Base-by-base conservation (phyloP, 2,797 vertebrate genomes). In the Lagothrix lagotricha region DNA sequence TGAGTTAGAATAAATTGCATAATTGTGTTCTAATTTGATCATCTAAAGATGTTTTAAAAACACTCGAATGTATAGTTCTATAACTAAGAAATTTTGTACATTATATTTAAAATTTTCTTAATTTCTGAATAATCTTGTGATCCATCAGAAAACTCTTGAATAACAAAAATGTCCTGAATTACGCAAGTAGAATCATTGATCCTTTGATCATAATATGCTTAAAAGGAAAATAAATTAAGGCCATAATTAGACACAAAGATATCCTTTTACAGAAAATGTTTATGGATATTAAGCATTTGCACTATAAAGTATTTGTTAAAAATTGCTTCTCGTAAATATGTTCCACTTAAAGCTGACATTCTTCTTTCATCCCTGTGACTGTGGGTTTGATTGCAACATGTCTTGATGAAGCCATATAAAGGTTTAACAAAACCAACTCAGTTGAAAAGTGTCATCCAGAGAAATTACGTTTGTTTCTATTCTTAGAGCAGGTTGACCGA, bases 391-490 rank as follows among this genome's bases (percentile, higher is more conserved):
- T 77, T 98, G 70, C 28, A 93, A 4, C 50, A 87, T 52, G 83
- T 97, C 94, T 61, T 96, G 92, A 96, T 72, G 94, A 98, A 98
- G 86, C 97, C 98, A 98, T 97, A 97, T 41, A 61, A 95, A 88
- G 28, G 2, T 93, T 96, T 93, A 97, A 97, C 93, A 98, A 98
- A 97, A 97, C 50, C 44, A 76, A 90, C 11, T 96, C 79, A 93
- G 85, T 95, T 88, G 80, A 96, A 97, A 96, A 98, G 67, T 76
- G 24, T 94, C 82, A 96, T 79, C 77, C 96, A 97, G 90, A 97
- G 96, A 97, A 93, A 97, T 90, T 76, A 96, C 97, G 76, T 98
- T 98, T 98, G 81, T 97, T 97, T 98, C 97, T 97, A 96, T 97
- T 96, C 96, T 98, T 98, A 97, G 81, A 81, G 73, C 81, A 98